Base-by-base conservation (phyloP, 2,797 vertebrate species). In the Leptoclinus maculatus region DNA sequence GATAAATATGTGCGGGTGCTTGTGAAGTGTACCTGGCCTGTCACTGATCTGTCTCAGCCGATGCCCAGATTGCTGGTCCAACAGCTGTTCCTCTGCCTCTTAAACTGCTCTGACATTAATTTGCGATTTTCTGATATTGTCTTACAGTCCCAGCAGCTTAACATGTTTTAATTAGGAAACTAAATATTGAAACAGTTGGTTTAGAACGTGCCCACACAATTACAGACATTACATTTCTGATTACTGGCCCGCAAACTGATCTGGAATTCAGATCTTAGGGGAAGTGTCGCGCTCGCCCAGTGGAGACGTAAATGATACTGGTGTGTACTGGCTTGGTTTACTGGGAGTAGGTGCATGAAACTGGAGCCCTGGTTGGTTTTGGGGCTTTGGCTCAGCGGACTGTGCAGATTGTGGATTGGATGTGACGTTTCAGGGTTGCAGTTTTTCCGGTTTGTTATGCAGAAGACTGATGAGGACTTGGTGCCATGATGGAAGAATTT, bases 71-170 rank as follows among this genome's bases (percentile, higher is more conserved):
- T 25, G 23, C 60, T 82, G 62, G 76, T 74, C 69, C 68, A 84
- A 23, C 83, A 87, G 82, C 81, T 87, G 84, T 58, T 83, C 21
- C 14, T 57, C 73, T 13, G 34, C 53, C 38, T 80, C 47, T 66
- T 56, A 54, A 81, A 70, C 39, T 9, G 27, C 27, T 39, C 60
- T 54, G 47, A 51, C 59, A 23, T 62, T 80, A 38, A 78, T 79
- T 62, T 66, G n/a, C 60, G 19, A 74, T 63, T 60, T 60, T 64
- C 47, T 79, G 39, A 59, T 70, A 43, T 70, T 74, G 29, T 66
- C 14, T 76, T 59, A 51, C 56, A 47, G 59, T 53, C 73, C 64
- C 58, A 38, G 51, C 49, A 59, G 74, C 7, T 45, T n/a, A 12
- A 7, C 38, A 17, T 38, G 14, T 27, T 58, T 54, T 49, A 56